These are phyloP conservation scores for Acrocephalus kingi DNA, from an alignment of 2,113 vertebrate genomes.

Conservation along the genomic window DNA sequence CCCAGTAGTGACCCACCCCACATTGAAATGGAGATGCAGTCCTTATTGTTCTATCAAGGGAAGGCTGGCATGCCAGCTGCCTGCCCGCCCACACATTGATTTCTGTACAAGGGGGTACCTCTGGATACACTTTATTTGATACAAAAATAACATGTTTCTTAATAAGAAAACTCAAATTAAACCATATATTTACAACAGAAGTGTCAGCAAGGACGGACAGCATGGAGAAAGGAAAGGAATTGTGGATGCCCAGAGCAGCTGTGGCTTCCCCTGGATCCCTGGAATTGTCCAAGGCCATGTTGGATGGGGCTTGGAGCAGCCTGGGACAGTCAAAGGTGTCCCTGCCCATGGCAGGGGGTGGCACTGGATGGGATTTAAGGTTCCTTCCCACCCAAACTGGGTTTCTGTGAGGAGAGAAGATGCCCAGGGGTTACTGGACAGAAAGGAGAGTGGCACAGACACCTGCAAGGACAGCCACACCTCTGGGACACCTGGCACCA, in stretches of 20 bases:
- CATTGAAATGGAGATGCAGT: too few relatives aligned
- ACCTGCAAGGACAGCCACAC: background rate
- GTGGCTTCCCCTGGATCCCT: background rate
- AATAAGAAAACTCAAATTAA: too few relatives aligned
- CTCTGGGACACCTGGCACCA: accelerated
- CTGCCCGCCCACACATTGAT: too few relatives aligned
- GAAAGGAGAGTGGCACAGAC: background rate
- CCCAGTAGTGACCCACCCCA: too few relatives aligned
- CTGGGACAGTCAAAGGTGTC: accelerated
- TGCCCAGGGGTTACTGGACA: background rate
- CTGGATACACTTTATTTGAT: too few relatives aligned
- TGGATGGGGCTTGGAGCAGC: background rate
- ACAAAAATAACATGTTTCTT: too few relatives aligned
- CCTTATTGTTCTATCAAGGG: too few relatives aligned
- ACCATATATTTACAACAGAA: background rate
- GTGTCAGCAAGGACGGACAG: background rate
- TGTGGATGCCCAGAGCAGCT: background rate
- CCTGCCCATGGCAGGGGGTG: background rate
- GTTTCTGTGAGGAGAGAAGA: background rate
- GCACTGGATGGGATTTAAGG: accelerated
- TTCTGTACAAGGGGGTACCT: too few relatives aligned
- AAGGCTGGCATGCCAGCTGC: too few relatives aligned
- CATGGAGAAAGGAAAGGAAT: background rate
- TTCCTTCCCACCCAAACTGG: background rate
- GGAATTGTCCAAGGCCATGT: accelerated